A percentile compares a stretch with the other conserved stretches of the same genome.
Evolutionary conservation across 2,888 invertebrate genomes (phyloP).

Genomic region (Hipparchia semele): DNA sequence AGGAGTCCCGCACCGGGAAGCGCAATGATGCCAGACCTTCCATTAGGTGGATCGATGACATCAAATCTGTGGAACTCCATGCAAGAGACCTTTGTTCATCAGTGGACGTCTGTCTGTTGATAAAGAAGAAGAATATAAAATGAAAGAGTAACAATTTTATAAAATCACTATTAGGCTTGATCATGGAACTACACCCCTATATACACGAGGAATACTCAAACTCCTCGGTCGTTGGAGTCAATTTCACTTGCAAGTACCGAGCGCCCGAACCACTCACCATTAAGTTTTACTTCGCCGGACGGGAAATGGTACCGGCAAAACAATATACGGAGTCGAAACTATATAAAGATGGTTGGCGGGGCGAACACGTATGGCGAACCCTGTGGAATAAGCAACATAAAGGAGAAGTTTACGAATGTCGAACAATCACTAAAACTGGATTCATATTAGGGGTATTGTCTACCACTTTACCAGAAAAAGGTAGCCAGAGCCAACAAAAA

Average conservation of each 20-base stretch:
- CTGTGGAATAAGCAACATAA: conserved; percentile 60
- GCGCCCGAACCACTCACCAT: conserved; percentile 71
- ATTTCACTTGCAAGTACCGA: conserved; percentile 69
- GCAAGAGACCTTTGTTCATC: too few species aligned
- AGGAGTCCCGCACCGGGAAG: too few species aligned
- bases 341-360: conserved; percentile 65
- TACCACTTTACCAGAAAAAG: conserved; percentile 62
- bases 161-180: conserved; percentile 58
- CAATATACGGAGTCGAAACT: conserved; percentile 56
- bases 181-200: conserved; percentile 74
- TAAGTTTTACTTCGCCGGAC: conserved; percentile 63
- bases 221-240: conserved; percentile 52
- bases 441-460: conserved; percentile 66
- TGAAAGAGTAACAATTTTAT: conserved; percentile 19
- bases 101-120: too few species aligned
- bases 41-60: too few species aligned
- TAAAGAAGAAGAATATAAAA: background rate
- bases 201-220: conserved; percentile 53
- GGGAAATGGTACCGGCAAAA: conserved; percentile 54
- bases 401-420: conserved; percentile 65
- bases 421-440: conserved; percentile 63
- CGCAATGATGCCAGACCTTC: too few species aligned
- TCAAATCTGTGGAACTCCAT: too few species aligned
- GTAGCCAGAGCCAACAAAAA: conserved; percentile 46
- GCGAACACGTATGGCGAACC: conserved; percentile 59